Base-by-base conservation (phyloP, 2,797 vertebrate genomes). In the Crocidura indochinensis region DNA sequence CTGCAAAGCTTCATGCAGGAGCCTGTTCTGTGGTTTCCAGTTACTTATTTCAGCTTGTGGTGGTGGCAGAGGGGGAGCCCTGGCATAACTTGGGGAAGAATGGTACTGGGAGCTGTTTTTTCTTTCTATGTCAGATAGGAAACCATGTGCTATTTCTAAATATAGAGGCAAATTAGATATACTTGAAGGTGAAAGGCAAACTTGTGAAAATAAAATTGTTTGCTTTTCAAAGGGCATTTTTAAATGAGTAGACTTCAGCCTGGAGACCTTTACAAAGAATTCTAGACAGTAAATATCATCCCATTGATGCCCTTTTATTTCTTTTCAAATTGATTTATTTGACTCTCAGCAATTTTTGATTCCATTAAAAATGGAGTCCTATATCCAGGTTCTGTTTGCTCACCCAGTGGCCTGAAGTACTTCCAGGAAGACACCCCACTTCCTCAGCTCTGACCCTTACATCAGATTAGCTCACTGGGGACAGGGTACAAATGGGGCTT, bases 141-240 rank as follows among this genome's bases (percentile, higher is more conserved):
- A 47, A 44, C 10, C 12, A 1, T n/a, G 56, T 47, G 64, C 67
- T 0, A 24, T 92, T 81, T 95, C 82, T 81, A n/a, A 81, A 88
- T 68, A 12, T 47, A 44, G 0, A 47, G 49, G 62, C 89, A 64
- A 69, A 76, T 64, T 53, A 77, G 79, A 17, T 68, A 0, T 1
- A 11, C 20, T 20, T 15, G 76, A 75, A 82, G 88, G 84, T 72
- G 80, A 68, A 93, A 95, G 4, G 64, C 93, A 67, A 68, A 51
- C 26, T 3, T 10, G 38, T 68, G 26, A 7, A 64, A 31, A 11
- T 65, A 49, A 90, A 89, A 53, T 27, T 68, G 75, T 93, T 93
- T 94, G 47, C 91, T 93, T 91, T 86, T 87, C 77, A 93, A 90
- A 97, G 31, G 84, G 90, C n/a, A 1, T 93, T 95, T 96, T 95